Base-by-base conservation (phyloP, 2,113 vertebrate species). In the Odontophorus gujanensis region DNA sequence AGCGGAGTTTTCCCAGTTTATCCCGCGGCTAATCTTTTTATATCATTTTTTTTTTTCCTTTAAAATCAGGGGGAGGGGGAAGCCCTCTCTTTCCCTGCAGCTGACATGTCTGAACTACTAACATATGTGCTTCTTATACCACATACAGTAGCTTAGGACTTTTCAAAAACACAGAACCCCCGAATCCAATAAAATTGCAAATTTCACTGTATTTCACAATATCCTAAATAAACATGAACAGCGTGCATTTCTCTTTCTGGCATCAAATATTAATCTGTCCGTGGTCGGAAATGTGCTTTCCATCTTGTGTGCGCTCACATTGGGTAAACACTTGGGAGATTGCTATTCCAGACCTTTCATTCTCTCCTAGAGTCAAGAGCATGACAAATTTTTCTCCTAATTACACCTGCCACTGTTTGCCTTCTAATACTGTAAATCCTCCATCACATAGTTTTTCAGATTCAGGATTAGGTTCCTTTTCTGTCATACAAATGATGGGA, bases 161-260 rank as follows among this genome's bases (percentile, higher is more conserved):
- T 98, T 97, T 97, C 96, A 97, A 97, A 97, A 98, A 97, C 97
- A 97, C 92, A 81, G 90, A 96, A 96, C 97, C 97, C 96, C 93
- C n/a, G 98, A 99, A 99, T 99, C 98, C 98, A 99, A 99, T 99
- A 99, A 99, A 99, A 99, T 99, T 99, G 99, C 98, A 99, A 99
- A 99, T 99, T 99, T 98, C 96, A 97, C 98, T 97, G 98, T 99
- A 99, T 99, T 99, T 98, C 98, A 99, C 98, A 99, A 99, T 98
- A 99, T 98, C 98, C 98, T 99, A 99, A 99, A 99, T 98, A 99
- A 99, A 99, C 98, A 99, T 98, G 98, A 98, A 98, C 98, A 97
- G 98, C 98, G 90, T 98, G 98, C 98, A 97, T 98, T 98, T 97
- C 98, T 98, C 97, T 97, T 97, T 94, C 96, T 97, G 97, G 98